phyloP scores from a whole-genome alignment of 2,113 vertebrate species.

The Caranx melampygus region DNA sequence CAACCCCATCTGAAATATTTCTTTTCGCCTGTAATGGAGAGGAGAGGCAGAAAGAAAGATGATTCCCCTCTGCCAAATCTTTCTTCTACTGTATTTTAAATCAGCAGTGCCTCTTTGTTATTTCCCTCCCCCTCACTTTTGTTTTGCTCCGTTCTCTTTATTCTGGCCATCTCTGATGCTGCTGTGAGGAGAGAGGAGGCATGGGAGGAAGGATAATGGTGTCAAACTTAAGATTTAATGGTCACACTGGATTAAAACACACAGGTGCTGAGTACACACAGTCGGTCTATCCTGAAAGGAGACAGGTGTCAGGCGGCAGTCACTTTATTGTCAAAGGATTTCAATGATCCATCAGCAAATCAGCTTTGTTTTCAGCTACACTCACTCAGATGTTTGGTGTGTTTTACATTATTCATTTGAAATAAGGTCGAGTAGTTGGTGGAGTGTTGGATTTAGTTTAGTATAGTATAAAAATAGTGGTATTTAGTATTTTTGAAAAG shows the following conservation, averaged over 20 bases:
- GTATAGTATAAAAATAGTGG: no score
- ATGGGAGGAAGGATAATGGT: not conserved
- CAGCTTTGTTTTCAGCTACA: no score
- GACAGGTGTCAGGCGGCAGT: not conserved
- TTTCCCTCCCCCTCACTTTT: slow-evolving; percentile 19
- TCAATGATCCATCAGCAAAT: no score
- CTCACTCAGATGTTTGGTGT: no score
- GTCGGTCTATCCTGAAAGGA: not conserved
- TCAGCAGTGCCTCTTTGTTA: slow-evolving; percentile 46
- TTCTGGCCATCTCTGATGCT: not conserved
- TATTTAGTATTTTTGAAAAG: no score
- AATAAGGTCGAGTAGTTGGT: no score
- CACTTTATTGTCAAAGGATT: not conserved
- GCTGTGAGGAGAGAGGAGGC: not conserved
- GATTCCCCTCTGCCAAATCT: slow-evolving; percentile 48
- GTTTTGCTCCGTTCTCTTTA: slow-evolving; percentile 5
- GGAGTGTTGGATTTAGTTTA: no score
- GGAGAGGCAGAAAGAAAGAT: slow-evolving; percentile 24
- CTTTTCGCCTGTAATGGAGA: slow-evolving; percentile 42
- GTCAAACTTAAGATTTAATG: slow-evolving; percentile 17
- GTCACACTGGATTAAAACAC: not conserved
- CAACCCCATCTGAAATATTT: slow-evolving; percentile 59
- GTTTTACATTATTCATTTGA: not conserved
- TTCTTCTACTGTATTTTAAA: slow-evolving; percentile 54
- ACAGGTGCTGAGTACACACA: not conserved